Evolutionary conservation across 2,797 vertebrate species (phyloP), one percentile per base, ranked within the genome.

Genomic region (Anabacerthia variegaticeps): DNA sequence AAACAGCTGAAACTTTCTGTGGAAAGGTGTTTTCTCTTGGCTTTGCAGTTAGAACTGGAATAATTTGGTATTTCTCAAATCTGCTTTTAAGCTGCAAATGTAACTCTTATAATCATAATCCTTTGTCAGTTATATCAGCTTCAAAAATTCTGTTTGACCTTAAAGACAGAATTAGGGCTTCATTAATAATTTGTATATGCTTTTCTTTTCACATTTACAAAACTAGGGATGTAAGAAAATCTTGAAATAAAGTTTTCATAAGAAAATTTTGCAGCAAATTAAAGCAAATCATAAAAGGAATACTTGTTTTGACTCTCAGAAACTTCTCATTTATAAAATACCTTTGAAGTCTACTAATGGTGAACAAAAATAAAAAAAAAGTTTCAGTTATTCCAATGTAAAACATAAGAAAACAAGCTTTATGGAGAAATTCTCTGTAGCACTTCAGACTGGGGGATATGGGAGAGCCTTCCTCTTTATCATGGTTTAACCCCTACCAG

Each of bases 301-400:
- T 37, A 74, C 24, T 26, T 72, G 51, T 55, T 85, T 79, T 88
- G 55, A 77, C 39, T 81, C 48, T 69, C 75, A 78, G 62, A 96
- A 94, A 75, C 63, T 94, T 96, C 59, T 95, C 44, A 71, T 95
- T 97, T 96, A 88, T 80, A 95, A 97, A 95, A 96, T 89, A 82
- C 54, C 48, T 96, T 95, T 96, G 92, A 96, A 96, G 77, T 95
- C 88, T 97, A 92, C 93, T 94, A 94, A 86, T 68, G 56, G 37
- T 85, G 62, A 94, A 84, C 17, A 54, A 68, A 95, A 95, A 93
- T 77, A 83, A 85, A 93, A 93, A 89, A 66, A 32, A 88, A 26
- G 4, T 76, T 76, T 39, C 55, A 36, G 13, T 61, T 66, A 63
- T 28, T 22, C 12, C 41, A 37, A 8, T 14, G 28, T 37, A 83